phyloP scores from a whole-genome alignment of 2,888 invertebrate species.

The Andrena haemorrhoa region DNA sequence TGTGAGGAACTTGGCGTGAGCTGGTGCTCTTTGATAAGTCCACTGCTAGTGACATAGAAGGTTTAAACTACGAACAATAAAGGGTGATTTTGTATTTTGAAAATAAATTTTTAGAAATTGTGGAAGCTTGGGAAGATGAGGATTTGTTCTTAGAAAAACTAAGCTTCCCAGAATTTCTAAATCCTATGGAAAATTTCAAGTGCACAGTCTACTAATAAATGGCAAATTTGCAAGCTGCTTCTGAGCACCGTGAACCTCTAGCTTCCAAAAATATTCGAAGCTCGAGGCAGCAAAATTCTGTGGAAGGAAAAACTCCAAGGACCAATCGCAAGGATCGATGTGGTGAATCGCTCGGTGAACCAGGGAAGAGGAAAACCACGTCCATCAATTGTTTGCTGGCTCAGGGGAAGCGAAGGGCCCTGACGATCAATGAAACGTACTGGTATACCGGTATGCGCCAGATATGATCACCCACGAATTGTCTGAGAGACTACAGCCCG shows the following conservation, averaged over 20 bases:
- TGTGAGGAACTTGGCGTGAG: too few species aligned
- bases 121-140: too few species aligned
- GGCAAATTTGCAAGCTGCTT: too few species aligned
- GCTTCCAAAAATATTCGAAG: background rate
- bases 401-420: background rate
- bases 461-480: slow-evolving; percentile 50
- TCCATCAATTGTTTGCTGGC: slow-evolving; percentile 1
- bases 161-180: too few species aligned
- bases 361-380: background rate
- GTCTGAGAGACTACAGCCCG: slow-evolving; percentile 25
- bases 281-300: background rate
- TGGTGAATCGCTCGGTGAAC: background rate
- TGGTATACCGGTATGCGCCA: slow-evolving; percentile 28
- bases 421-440: slow-evolving; percentile 62
- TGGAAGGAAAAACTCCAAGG: background rate
- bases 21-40: too few species aligned
- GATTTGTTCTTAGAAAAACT: too few species aligned
- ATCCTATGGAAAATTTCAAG: too few species aligned
- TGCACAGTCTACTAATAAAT: too few species aligned
- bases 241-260: background rate
- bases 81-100: too few species aligned
- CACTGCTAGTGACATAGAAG: too few species aligned
- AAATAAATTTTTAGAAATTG: too few species aligned
- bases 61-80: too few species aligned
- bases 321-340: background rate